phyloP scores from a whole-genome alignment of 1,140 invertebrate genomes.

The Mylabris phalerata region DNA sequence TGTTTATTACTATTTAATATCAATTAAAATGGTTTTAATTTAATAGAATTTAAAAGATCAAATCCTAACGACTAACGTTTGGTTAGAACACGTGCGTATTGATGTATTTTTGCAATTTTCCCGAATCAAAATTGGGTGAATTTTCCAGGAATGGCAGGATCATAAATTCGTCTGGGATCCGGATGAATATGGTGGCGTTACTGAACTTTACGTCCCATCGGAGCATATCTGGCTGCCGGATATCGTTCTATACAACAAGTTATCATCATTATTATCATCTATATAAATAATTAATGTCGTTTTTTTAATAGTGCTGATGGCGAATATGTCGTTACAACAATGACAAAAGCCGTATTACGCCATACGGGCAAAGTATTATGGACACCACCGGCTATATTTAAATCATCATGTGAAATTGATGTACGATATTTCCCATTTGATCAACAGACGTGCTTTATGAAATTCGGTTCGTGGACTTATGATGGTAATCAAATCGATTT shows the following conservation, averaged over 20 bases:
- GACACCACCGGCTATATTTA: constrained; percentile 96
- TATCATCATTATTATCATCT: constrained; percentile 28
- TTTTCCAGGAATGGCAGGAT: constrained; percentile 84
- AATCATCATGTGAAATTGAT: constrained; percentile 96
- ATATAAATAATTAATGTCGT: constrained; percentile 4
- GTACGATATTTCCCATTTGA: constrained; percentile 96
- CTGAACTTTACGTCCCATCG: constrained; percentile 84
- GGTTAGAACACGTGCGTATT: constrained; percentile 86
- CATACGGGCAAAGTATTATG: constrained; percentile 83
- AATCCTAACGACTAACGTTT: constrained; percentile 93
- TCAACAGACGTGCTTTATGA: constrained; percentile 93
- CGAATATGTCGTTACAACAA: constrained; percentile 95
- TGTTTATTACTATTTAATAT: neutral
- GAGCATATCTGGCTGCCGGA: constrained; percentile 94
- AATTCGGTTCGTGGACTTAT: constrained; percentile 97
- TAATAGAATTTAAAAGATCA: constrained; percentile 92
- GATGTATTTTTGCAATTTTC: neutral
- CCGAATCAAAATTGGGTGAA: neutral
- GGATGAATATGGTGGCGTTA: constrained; percentile 88
- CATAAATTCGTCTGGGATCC: constrained; percentile 97
- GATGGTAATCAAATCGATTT: constrained; percentile 92
- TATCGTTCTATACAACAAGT: constrained; percentile 97
- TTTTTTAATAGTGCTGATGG: constrained; percentile 77
- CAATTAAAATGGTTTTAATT: constrained; percentile 36
- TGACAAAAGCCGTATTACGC: constrained; percentile 93